Conservation (phyloP, 2,113 vertebrate genomes). For the Engystomops pustulosus region DNA sequence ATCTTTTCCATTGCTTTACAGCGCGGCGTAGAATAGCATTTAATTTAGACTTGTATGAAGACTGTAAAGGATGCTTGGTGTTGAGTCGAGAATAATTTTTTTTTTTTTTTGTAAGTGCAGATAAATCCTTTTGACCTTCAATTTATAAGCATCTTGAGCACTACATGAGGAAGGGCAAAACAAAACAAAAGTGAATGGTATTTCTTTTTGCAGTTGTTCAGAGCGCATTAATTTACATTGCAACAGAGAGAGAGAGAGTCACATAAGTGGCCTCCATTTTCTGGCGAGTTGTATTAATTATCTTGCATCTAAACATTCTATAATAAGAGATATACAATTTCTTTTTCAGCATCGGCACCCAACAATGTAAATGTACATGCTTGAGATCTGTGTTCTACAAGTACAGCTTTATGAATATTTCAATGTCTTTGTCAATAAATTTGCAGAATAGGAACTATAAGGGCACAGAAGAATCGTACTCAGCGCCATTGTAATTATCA, state of each 20-base stretch:
- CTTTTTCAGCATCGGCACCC: neutral
- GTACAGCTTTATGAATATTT: neutral
- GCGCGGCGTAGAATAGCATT: neutral
- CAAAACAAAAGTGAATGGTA: conserved; percentile 36
- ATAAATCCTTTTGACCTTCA: conserved; percentile 50
- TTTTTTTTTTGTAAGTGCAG: conserved; percentile 48
- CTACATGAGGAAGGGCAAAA: conserved; percentile 1
- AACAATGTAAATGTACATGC: conserved; percentile 10
- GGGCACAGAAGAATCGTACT: neutral
- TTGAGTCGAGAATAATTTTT: conserved; percentile 42
- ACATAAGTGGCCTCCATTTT: conserved; percentile 35
- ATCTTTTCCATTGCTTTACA: neutral
- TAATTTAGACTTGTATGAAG: conserved; percentile 20
- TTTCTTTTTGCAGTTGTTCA: conserved; percentile 32
- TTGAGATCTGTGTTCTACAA: neutral
- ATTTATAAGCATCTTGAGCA: conserved; percentile 29
- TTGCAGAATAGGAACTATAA: neutral
- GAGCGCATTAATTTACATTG: conserved; percentile 31
- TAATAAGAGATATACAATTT: conserved; percentile 7
- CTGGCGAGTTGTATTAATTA: conserved; percentile 41
- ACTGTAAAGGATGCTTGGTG: neutral
- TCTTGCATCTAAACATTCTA: conserved; percentile 33
- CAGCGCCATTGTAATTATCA: neutral
- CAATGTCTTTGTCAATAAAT: neutral
- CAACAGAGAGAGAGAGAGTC: conserved; percentile 37